Conservation (phyloP, 2,113 vertebrate species). For the Danionella cerebrum region DNA sequence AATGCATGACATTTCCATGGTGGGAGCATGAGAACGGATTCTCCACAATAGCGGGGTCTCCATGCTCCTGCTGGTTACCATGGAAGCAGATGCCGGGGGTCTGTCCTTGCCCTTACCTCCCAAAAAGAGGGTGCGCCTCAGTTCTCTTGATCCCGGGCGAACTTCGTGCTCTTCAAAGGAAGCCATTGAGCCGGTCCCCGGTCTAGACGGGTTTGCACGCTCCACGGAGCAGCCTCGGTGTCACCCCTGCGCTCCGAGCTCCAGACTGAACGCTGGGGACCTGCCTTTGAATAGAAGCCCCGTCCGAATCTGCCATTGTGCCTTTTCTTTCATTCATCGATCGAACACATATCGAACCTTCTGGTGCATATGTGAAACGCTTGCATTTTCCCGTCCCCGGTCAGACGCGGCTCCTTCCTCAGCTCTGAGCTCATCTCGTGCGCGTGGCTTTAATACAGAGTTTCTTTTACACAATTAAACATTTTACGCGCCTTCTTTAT, state of each 20-base stretch:
- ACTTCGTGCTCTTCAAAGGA: constrained; percentile 95
- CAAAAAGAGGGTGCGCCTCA: constrained; percentile 82
- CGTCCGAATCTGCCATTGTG: constrained; percentile 95
- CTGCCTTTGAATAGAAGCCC: constrained; percentile 95
- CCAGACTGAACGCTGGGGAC: constrained; percentile 87
- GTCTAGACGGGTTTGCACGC: constrained; percentile 94
- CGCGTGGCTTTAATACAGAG: constrained; percentile 41
- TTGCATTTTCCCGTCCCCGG: constrained; percentile 72
- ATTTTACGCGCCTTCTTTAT: too few relatives aligned
- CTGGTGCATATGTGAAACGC: constrained; percentile 93
- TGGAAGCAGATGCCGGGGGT: constrained; percentile 95
- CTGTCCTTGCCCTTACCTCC: constrained; percentile 94
- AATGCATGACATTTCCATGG: constrained; percentile 86
- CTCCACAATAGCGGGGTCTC: constrained; percentile 90
- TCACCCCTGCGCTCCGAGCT: constrained; percentile 92
- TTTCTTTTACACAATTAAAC: too few relatives aligned
- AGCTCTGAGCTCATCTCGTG: constrained; percentile 67
- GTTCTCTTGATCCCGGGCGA: constrained; percentile 86
- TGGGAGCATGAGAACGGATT: constrained; percentile 91
- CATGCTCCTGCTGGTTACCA: constrained; percentile 96
- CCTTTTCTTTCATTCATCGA: constrained; percentile 99
- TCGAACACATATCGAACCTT: constrained; percentile 99
- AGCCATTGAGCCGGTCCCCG: constrained; percentile 89
- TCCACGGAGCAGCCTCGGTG: constrained; percentile 95
- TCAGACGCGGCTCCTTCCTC: constrained; percentile 56